Evolutionary conservation across 2,797 vertebrate species (phyloP), one percentile per base, ranked within the genome.

Genomic region (Ctenosaura bakeri): DNA sequence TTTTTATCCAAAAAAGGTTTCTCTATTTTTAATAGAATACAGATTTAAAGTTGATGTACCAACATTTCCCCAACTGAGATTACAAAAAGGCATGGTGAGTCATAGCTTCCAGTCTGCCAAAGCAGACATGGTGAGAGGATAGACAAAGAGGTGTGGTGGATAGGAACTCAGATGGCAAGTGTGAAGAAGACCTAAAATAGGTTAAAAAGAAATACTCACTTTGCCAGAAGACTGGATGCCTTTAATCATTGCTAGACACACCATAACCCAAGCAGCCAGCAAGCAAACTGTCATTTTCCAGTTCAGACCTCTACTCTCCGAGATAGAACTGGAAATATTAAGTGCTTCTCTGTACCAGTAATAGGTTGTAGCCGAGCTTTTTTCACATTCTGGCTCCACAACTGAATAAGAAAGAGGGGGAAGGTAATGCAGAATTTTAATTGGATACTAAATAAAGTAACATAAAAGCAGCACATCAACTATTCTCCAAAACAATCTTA

Each of bases 141-240:
- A 50, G 74, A 52, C 29, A 86, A 80, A 81, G 4, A 50, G 64
- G 76, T n/a, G 29, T 26, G 87, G 46, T 76, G 64, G 87, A 73
- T 26, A 94, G 77, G 84, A 94, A 87, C 1, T 18, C 14, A 1
- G 0, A 52, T 38, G 80, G 62, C 24, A n/a, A 83, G 24, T 64
- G 64, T 80, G 38, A 92, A 76, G 62, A 73, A 88, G 32, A 22
- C 35, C 69, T 90, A 42, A 24, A 77, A 71, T 14, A 92, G 52
- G 20, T 32, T 64, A 89, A 93, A 93, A 20, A 87, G 69, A 42
- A 83, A 90, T 95, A 96, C 96, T 97, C 94, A 99, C 99, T 98
- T 99, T 99, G 94, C 99, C 99, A 88, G 99, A 99, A 59, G 99
- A 99, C 96, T 99, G 99, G 95, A 99, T 99, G 89, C 99, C 99